Conservation (phyloP, 2,113 vertebrate genomes). For the Zosterops lateralis region DNA sequence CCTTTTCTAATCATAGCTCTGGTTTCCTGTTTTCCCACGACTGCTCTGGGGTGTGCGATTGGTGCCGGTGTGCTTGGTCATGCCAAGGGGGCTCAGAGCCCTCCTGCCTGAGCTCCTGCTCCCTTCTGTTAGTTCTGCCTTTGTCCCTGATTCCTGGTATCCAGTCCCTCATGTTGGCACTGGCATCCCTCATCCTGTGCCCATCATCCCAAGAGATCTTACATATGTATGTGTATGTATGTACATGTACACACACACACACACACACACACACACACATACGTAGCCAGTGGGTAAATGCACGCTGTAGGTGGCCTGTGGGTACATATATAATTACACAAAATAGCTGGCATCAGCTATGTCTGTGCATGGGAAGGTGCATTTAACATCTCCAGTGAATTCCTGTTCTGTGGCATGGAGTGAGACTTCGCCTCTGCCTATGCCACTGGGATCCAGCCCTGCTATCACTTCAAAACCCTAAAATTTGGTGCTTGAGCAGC, state of each 20-base stretch:
- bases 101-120: not conserved
- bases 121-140: not conserved
- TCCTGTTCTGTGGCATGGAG: not conserved
- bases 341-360: not conserved
- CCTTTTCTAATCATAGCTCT: not conserved
- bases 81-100: accelerated
- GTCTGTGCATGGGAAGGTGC: not conserved
- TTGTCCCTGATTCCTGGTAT: accelerated
- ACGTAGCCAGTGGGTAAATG: not conserved
- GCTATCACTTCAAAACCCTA: not conserved
- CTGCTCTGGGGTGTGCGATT: accelerated
- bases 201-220: not conserved
- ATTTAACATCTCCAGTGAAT: not conserved
- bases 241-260: not conserved
- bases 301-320: not conserved
- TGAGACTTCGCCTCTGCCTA: accelerated
- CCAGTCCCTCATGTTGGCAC: not conserved
- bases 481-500: not conserved
- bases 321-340: not conserved
- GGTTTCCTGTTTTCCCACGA: slow-evolving; percentile 49
- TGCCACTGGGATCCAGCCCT: accelerated
- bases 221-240: not conserved
- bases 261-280: not conserved
- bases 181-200: accelerated
- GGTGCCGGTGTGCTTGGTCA: not conserved